Conservation (phyloP, 1,140 invertebrate genomes). For the Formica selysi region DNA sequence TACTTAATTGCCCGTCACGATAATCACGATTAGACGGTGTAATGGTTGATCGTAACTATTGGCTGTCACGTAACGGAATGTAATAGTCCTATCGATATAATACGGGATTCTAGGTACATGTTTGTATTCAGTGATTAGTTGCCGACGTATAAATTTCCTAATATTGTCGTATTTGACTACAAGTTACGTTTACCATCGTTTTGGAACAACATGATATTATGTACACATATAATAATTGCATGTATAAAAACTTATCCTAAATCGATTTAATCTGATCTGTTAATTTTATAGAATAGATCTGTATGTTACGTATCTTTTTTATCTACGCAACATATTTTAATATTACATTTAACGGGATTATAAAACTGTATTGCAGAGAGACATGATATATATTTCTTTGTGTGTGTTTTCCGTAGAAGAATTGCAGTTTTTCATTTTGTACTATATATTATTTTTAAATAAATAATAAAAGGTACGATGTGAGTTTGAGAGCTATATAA, state of each 20-base stretch:
- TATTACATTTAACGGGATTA: neutral
- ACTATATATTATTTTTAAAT: constrained; percentile 38
- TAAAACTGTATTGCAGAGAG: neutral
- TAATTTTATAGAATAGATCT: neutral
- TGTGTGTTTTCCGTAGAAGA: neutral
- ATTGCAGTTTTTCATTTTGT: neutral
- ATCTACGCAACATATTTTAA: neutral
- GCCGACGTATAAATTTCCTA: neutral
- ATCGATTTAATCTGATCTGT: neutral
- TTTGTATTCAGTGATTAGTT: constrained; percentile 35
- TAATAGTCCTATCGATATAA: constrained; percentile 49
- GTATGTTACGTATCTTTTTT: neutral
- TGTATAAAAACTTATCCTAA: neutral
- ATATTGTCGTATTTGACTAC: neutral
- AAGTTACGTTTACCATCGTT: neutral
- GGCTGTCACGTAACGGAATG: constrained; percentile 50
- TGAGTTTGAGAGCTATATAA: constrained; percentile 8
- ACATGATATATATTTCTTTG: neutral
- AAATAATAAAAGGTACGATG: neutral
- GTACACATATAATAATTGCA: neutral
- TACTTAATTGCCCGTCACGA: constrained; percentile 43
- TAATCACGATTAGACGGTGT: constrained; percentile 34
- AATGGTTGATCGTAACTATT: constrained; percentile 47
- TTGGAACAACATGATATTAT: no score
- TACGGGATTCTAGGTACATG: constrained; percentile 9